These are phyloP conservation scores for Nothocercus nigrocapillus DNA, from an alignment of 2,113 vertebrate genomes.

Conservation along the genomic window DNA sequence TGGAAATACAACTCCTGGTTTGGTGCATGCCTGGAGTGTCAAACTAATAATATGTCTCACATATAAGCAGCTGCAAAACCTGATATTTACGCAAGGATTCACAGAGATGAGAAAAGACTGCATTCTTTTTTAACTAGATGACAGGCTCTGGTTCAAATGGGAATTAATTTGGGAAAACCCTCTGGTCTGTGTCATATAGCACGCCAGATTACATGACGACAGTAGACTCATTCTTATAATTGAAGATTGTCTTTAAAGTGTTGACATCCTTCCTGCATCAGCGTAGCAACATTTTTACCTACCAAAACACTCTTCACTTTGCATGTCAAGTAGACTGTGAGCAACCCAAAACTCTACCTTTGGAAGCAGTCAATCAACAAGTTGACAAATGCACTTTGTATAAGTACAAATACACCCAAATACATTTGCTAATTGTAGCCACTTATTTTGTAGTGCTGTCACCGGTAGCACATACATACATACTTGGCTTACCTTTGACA, in stretches of 20 bases:
- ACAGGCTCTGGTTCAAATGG: conserved; percentile 1
- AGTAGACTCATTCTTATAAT: neutral
- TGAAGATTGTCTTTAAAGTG: neutral
- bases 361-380: neutral
- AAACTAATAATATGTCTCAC: conserved; percentile 47
- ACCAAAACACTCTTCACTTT: conserved; percentile 1
- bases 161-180: conserved; percentile 51
- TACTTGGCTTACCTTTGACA: neutral
- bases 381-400: neutral
- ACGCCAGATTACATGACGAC: neutral
- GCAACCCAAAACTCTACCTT: neutral
- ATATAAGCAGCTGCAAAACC: conserved; percentile 62
- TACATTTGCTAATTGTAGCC: neutral
- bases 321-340: neutral
- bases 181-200: conserved; percentile 10
- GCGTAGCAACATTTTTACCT: neutral
- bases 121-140: neutral
- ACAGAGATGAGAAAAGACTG: conserved; percentile 43
- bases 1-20: conserved; percentile 23
- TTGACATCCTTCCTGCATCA: neutral
- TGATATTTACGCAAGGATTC: conserved; percentile 71
- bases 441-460: neutral
- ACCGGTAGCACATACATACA: neutral
- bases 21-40: conserved; percentile 38
- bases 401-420: neutral